A percentile compares a stretch with the other conserved stretches of the same genome.
Conservation (phyloP, 2,113 vertebrate genomes). For the Actenoides hombroni region DNA sequence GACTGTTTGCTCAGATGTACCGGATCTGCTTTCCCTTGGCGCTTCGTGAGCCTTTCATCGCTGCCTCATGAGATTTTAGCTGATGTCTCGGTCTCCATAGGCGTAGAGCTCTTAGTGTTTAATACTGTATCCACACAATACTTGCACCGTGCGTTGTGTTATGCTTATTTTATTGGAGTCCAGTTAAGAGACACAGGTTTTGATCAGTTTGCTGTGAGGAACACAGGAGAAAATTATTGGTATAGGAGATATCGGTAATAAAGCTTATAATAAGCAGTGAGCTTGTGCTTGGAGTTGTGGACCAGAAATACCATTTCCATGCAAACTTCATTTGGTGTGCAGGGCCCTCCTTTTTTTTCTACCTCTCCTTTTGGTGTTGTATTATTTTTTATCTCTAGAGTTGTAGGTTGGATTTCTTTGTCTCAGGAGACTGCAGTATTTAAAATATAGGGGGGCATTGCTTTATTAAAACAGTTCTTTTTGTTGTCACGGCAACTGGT, state of each 20-base stretch:
- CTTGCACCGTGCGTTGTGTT: background rate
- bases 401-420: background rate
- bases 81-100: background rate
- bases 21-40: background rate
- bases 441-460: background rate
- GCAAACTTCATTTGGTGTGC: background rate
- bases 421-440: background rate
- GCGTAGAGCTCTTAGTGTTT: background rate
- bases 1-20: background rate
- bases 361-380: background rate
- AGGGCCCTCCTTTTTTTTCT: background rate
- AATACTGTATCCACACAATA: background rate
- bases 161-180: background rate
- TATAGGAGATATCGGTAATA: background rate
- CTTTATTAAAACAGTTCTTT: slow-evolving; percentile 42
- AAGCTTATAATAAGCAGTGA: background rate
- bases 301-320: background rate
- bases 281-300: background rate
- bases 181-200: background rate
- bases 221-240: background rate
- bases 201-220: background rate
- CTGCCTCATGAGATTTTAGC: background rate
- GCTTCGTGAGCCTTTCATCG: background rate
- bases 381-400: background rate
- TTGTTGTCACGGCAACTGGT: background rate